Evolutionary conservation across 1,140 invertebrate species (phyloP), one percentile per base, ranked within the genome.

Genomic region (Rhopalosiphum padi): DNA sequence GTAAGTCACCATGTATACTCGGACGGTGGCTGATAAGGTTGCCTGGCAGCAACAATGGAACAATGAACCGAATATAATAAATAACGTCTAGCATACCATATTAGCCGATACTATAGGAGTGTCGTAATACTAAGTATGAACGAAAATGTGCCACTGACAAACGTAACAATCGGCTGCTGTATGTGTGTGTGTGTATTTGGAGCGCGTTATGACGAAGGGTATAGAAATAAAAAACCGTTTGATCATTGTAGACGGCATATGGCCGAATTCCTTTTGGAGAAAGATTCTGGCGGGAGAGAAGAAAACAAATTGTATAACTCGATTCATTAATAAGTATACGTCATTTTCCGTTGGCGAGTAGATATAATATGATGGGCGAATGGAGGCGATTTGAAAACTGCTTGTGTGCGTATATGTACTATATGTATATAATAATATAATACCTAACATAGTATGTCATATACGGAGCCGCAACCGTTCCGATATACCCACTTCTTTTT

Each of bases 111-210:
- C 18, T 46, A 21, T 51, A 21, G 21, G 30, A 35, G n/a, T 92
- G 68, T 92, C 68, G 90, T 92, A 92, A 91, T n/a, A 87, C 21
- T 51, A 51, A 51, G 46, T 88, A 35, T 51, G 35, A 55, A 82
- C 90, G 41, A 92, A 92, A 92, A 92, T 91, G 77, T 48, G 90
- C 43, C 68, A 83, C 68, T 92, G 90, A 92, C 90, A 92, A 83
- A 48, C 68, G 90, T 77, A 92, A 92, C 90, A 91, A 48, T 77
- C 90, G 48, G 8, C 53, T 53, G 51, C 87, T 11, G 46, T 35
- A n/a, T 9, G 37, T 83, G 37, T 22, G 48, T 89, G 35, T 88
- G n/a, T 43, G 25, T 43, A 88, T 88, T 48, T 48, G 18, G 30
- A 48, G 43, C 43, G 37, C 82, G 43, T 48, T 46, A 87, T 30